These are phyloP conservation scores for Aeoliscus strigatus DNA, from an alignment of 2,797 vertebrate genomes.

Conservation along the genomic window DNA sequence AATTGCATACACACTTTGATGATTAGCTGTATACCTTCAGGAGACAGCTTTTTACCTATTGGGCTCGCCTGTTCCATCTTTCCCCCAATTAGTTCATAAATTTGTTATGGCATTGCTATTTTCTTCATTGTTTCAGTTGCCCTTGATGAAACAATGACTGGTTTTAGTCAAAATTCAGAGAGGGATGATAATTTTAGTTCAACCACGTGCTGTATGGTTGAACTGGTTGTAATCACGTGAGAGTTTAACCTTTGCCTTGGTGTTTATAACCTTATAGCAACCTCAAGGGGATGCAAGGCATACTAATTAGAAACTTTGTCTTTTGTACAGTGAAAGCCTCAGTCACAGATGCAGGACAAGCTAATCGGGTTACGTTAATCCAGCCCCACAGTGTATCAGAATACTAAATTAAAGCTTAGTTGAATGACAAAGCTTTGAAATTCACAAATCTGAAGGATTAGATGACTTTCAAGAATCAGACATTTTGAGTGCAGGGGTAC, in stretches of 20 bases:
- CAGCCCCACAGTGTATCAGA: slow-evolving; percentile 55
- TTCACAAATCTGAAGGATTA: slow-evolving; percentile 60
- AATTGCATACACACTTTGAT: too few species aligned
- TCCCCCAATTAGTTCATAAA: too few species aligned
- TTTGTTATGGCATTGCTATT: too few species aligned
- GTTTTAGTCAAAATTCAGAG: too few species aligned
- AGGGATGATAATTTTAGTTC: too few species aligned
- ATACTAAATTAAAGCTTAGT: slow-evolving; percentile 65
- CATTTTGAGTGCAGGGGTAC: slow-evolving; percentile 36
- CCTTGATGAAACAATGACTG: too few species aligned
- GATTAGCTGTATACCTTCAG: too few species aligned
- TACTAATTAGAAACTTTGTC: slow-evolving; percentile 55
- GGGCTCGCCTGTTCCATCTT: too few species aligned
- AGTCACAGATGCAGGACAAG: slow-evolving; percentile 47
- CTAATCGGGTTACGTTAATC: slow-evolving; percentile 65
- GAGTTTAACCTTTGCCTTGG: slow-evolving; percentile 24
- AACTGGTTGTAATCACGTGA: slow-evolving; percentile 6
- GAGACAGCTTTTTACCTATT: too few species aligned
- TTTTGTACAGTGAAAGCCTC: slow-evolving; percentile 43
- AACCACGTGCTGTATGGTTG: too few species aligned
- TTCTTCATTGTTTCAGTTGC: too few species aligned
- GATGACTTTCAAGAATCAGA: slow-evolving; percentile 53
- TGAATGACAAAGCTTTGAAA: slow-evolving; percentile 59
- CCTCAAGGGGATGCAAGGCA: slow-evolving; percentile 21
- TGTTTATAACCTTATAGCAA: slow-evolving; percentile 25